Percentiles rank a stretch among this genome's conserved stretches.
Evolutionary conservation across 1,140 invertebrate species (phyloP).

Genomic region (Bradynema listronoti): DNA sequence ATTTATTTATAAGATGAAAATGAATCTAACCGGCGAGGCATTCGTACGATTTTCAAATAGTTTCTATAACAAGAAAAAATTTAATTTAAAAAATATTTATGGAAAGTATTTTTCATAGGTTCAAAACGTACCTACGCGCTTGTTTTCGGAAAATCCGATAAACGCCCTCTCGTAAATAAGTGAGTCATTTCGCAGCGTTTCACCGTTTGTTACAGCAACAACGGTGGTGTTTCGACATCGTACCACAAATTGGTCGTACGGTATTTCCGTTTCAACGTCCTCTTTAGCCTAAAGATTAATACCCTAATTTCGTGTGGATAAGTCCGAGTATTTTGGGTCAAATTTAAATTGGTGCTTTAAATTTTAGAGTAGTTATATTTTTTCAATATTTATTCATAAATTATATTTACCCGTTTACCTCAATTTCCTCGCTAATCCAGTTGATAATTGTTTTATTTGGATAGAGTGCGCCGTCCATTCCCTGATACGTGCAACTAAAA

Average conservation of each 20-base stretch:
- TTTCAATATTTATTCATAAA: background rate
- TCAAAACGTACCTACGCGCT: no score
- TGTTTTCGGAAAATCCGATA: constrained; percentile 30
- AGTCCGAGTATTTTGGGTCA: background rate
- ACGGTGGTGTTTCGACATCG: constrained; percentile 4
- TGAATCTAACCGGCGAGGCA: no score
- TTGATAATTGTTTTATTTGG: constrained; percentile 3
- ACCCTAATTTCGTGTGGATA: background rate
- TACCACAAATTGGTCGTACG: constrained; percentile 26
- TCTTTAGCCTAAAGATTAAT: background rate
- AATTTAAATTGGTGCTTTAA: background rate
- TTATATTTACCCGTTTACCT: constrained; percentile 8
- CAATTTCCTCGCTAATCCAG: constrained; percentile 1
- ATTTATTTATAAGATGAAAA: no score
- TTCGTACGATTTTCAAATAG: no score
- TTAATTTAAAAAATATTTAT: no score
- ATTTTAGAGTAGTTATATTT: background rate
- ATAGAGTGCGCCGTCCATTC: constrained; percentile 9
- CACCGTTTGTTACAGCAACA: background rate
- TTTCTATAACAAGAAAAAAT: no score
- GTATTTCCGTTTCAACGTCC: constrained; percentile 12
- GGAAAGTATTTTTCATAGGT: no score
- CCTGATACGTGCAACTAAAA: constrained; percentile 18
- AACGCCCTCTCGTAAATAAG: constrained; percentile 26
- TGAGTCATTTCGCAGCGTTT: constrained; percentile 4